Evolutionary conservation across 2,888 invertebrate species (phyloP).

Genomic region (Boloria euphrosyne): DNA sequence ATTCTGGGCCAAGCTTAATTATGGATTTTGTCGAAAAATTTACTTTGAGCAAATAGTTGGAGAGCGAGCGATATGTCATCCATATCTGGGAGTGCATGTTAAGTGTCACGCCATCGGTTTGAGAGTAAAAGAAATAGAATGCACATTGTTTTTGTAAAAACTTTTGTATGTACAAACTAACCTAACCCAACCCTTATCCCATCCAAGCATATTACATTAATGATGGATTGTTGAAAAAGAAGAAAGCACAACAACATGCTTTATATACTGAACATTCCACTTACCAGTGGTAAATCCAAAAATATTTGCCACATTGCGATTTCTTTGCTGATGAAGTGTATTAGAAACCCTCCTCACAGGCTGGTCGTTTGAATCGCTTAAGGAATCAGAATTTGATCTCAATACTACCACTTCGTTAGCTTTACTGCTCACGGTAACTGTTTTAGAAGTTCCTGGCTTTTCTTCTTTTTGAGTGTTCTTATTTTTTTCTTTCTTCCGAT

Average conservation of each 20-base stretch:
- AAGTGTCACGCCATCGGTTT: no score
- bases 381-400: slow-evolving; percentile 57
- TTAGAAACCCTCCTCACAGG: slow-evolving; percentile 13
- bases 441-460: slow-evolving; percentile 2
- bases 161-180: no score
- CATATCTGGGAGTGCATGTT: no score
- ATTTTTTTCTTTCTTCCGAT: slow-evolving; percentile 39
- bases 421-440: neutral
- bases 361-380: slow-evolving; percentile 38
- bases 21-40: no score
- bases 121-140: no score
- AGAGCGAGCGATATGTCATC: no score
- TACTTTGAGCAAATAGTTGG: no score
- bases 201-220: no score
- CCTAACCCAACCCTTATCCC: no score
- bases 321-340: slow-evolving; percentile 47
- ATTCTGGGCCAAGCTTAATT: no score
- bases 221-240: no score
- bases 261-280: slow-evolving; percentile 43
- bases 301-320: slow-evolving; percentile 59
- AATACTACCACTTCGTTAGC: slow-evolving; percentile 45
- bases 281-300: slow-evolving; percentile 74
- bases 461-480: slow-evolving; percentile 1
- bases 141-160: no score
- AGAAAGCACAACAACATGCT: neutral